Evolutionary conservation across 2,797 vertebrate species (phyloP), one percentile per base, ranked within the genome.

Genomic region (Pantherophis vulpinus): DNA sequence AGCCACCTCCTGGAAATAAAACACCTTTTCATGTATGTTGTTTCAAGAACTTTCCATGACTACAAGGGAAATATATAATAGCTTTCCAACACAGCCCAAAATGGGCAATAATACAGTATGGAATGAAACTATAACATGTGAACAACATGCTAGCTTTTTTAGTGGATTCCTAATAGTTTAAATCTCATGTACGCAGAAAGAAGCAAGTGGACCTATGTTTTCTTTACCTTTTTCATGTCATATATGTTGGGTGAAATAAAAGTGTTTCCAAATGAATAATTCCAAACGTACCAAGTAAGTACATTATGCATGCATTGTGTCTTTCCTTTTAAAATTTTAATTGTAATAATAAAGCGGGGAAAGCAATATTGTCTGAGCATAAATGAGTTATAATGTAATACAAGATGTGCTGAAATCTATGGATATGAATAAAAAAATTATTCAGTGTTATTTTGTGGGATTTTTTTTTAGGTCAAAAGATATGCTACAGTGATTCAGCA

Each of bases 381-480:
- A 63, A 8, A 32, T 47, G 42, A 18, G 7, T n/a, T 63, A 23
- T 29, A 37, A 51, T 47, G 2, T 18, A 88, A 60, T 66, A 74
- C 54, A 66, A 13, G 83, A 0, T 2, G 79, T 55, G 12, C 0
- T 1, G 25, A 88, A 29, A 7, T 1, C 58, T 79, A 0, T 95
- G 61, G 13, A 27, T 11, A 47, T 25, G 20, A 83, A 47, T 83
- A 47, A 47, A 83, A 79, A 47, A 2, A 0, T 16, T 25, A 47
- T 83, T 47, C 32, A 83, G 10, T 83, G 20, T 47, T 83, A 83
- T 83, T 83, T 83, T 83, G 74, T 83, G 74, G 18, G 37, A 23
- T 11, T 11, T 95, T 89, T 91, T 97, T 96, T 89, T 95, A 99
- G 99, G 99, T 95, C 99, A 99, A 96, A 99, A 98, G 3, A 98